A percentile compares a stretch with the other conserved stretches of the same genome.
Conservation (phyloP, 2,888 invertebrate species). For the Andrena bicolor region DNA sequence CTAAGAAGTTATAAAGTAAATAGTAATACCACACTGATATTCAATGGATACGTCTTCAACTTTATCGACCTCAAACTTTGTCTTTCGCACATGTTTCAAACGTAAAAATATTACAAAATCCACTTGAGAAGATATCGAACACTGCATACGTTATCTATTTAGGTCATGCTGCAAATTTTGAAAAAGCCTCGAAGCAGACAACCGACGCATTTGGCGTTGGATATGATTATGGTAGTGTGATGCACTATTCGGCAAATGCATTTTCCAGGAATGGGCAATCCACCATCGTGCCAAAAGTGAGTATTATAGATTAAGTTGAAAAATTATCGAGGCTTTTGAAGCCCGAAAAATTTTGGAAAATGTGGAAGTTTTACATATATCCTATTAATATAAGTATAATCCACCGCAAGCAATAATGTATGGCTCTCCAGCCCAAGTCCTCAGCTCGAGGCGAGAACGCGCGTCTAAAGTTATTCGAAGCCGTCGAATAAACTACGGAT, state of each 20-base stretch:
- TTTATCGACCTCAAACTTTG: not conserved
- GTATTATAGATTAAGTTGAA: slow-evolving; percentile 33
- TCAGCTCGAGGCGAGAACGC: too few relatives aligned
- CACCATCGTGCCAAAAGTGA: slow-evolving; percentile 90
- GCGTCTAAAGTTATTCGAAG: too few relatives aligned
- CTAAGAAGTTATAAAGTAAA: too few relatives aligned
- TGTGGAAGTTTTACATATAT: too few relatives aligned
- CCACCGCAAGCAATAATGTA: too few relatives aligned
- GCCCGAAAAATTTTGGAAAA: not conserved
- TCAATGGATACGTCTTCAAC: too few relatives aligned
- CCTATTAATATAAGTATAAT: too few relatives aligned
- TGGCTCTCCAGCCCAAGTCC: too few relatives aligned
- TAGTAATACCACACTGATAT: too few relatives aligned
- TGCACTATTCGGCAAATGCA: slow-evolving; percentile 93
- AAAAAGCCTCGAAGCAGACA: slow-evolving; percentile 87
- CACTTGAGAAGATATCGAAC: slow-evolving; percentile 1
- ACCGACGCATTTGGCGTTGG: slow-evolving; percentile 89
- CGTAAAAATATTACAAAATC: not conserved
- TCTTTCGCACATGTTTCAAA: not conserved
- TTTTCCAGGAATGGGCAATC: slow-evolving; percentile 90
- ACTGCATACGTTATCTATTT: slow-evolving; percentile 55
- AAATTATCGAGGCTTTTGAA: slow-evolving; percentile 12
- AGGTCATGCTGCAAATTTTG: slow-evolving; percentile 90
- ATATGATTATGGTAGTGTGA: slow-evolving; percentile 93
- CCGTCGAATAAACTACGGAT: too few relatives aligned